Base-by-base conservation (phyloP, 2,888 invertebrate genomes). In the Leuctra nigra region DNA sequence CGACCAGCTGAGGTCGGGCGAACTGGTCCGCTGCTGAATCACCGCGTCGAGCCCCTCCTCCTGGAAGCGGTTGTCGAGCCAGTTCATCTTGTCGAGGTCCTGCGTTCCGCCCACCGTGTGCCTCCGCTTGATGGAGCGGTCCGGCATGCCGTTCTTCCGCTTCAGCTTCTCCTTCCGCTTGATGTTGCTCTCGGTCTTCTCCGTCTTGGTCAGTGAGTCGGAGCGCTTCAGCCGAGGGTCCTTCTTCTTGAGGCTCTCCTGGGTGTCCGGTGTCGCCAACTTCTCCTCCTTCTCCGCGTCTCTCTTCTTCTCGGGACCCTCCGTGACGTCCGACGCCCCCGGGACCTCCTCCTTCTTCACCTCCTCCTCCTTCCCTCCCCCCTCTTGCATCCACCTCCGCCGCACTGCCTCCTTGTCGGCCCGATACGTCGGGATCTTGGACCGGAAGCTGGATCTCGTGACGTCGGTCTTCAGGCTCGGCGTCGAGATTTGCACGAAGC, bases 71-170 rank as follows among this genome's bases (percentile, higher is more conserved):
- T 77, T 78, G 61, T 79, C 78, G 55, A 76, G 65, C 77, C 78
- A 79, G 44, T 77, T 77, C 18, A 82, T 74, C 61, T 83, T 81
- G 64, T 84, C 83, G 18, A 83, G 87, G 73, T 93, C 93, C 73
- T 91, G 90, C n/a, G 90, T 89, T 55, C 94, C 93, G 61, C 93
- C 93, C 7, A 94, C 92, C 0, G 94, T 94, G 74, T 94, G 93
- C 24, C 94, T 79, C 41, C 94, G 80, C 73, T 91, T 91, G 67
- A 91, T 89, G 61, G 88, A 87, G 63, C 86, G 75, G 71, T 86
- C 86, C n/a, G 83, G 84, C 84, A 82, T 84, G 59, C 86, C 86
- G 70, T 84, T 86, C 73, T 86, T 86, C 63, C 86, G 74, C 72
- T 87, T 86, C 57, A 63, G 46, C 24, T 60, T 61, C 22, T 59